Evolutionary conservation across 2,888 invertebrate genomes (phyloP), one percentile per base, ranked within the genome.

Genomic region (Eumacrocentrus americanus): DNA sequence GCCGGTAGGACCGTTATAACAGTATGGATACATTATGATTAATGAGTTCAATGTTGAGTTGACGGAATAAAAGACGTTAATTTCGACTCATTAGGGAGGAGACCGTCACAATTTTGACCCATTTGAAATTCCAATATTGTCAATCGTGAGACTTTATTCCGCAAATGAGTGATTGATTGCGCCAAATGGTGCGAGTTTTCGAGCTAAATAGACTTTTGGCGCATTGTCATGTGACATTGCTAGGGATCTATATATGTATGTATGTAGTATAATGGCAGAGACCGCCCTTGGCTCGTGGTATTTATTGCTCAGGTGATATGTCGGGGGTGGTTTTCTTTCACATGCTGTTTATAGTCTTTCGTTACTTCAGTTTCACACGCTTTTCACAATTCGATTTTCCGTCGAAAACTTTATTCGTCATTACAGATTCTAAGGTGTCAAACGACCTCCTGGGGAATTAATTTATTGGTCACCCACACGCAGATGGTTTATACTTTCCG

Each of bases 281-380:
- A 34, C 52, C 51, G 54, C 60, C 58, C 57, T 23, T 14, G 40
- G 57, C 14, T 46, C 5, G 12, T 47, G 35, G 58, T 61, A 59
- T 66, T 61, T 60, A 59, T 46, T 44, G 54, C 38, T 52, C 51
- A 62, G 54, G 52, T n/a, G n/a, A n/a, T n/a, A n/a, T 62, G 58
- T 64, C 34, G 64, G 51, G 60, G 65, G 65, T 58, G 65, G 50
- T 25, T 34, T 50, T 50, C 58, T 52, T 58, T 55, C 22, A 35
- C 16, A 29, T 9, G 40, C 16, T 42, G 37, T n/a, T 18, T 42
- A 42, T 16, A 18, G 11, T 42, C n/a, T 37, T 42, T 38, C 35
- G 16, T 54, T 44, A 55, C 2, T 42, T 34, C 2, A 51, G 46
- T 58, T 63, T 65, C 65, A 65, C 65, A 65, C 63, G 61, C 52